These are phyloP conservation scores for Ochropacha duplaris DNA, from an alignment of 2,888 invertebrate species.

Conservation along the genomic window DNA sequence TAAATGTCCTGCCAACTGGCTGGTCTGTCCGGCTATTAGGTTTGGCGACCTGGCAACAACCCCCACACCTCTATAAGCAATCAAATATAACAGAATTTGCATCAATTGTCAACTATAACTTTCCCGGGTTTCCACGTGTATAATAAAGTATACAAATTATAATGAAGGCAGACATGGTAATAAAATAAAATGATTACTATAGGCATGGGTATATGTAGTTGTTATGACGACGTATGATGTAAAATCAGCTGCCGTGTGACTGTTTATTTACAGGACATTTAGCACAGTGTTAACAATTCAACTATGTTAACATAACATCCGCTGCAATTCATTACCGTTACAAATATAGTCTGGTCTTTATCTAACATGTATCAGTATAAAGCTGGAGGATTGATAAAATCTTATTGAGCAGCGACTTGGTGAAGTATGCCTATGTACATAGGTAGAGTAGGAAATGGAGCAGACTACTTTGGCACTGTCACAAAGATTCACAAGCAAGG, in stretches of 20 bases:
- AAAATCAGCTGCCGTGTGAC: neutral
- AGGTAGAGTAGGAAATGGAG: slow-evolving; percentile 6
- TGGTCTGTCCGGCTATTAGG: no score
- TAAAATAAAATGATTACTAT: neutral
- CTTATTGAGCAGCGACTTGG: neutral
- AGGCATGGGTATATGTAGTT: neutral
- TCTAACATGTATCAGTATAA: neutral
- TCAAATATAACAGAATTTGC: no score
- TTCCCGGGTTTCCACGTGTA: neutral
- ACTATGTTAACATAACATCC: no score
- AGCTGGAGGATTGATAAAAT: neutral
- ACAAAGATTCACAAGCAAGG: slow-evolving; percentile 19
- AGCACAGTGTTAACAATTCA: neutral
- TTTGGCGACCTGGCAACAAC: no score
- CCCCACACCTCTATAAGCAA: neutral
- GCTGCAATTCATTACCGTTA: neutral
- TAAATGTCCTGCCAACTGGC: no score
- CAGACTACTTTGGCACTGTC: slow-evolving; percentile 19
- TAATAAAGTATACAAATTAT: neutral
- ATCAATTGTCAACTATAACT: no score
- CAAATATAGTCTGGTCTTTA: neutral
- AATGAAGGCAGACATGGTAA: neutral
- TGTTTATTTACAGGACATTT: neutral
- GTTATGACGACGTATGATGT: neutral
- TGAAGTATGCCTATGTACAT: neutral